Percentiles rank a stretch among this genome's conserved stretches.
Conservation (phyloP, 1,140 invertebrate species). For the Procambarus clarkii region DNA sequence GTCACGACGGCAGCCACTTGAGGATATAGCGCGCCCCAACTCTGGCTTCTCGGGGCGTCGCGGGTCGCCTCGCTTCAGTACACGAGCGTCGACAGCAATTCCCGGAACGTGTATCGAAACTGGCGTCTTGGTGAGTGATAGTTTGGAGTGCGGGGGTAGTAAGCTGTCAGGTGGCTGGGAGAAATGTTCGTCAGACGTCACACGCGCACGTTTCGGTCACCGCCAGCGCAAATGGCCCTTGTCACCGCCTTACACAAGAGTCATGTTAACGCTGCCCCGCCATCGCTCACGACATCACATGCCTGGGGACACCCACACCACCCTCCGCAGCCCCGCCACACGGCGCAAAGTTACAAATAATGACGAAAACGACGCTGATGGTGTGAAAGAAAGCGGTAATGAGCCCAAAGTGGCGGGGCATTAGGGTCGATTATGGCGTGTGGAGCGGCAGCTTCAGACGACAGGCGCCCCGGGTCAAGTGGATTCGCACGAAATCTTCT, state of each 20-base stretch:
- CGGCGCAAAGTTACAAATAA: conserved; percentile 55
- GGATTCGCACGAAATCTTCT: conserved; percentile 69
- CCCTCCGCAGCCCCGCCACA: conserved; percentile 45
- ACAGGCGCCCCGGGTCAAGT: conserved; percentile 56
- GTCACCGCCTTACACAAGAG: background rate
- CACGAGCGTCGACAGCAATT: background rate
- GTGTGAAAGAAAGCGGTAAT: conserved; percentile 22
- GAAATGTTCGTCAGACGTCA: conserved; percentile 65
- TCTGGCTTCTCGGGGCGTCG: background rate
- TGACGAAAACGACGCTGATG: conserved; percentile 19
- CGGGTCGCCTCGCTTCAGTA: background rate
- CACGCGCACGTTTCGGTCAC: conserved; percentile 25
- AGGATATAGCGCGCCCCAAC: background rate
- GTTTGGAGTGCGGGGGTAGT: conserved; percentile 30
- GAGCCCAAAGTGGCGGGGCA: conserved; percentile 22
- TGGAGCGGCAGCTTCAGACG: conserved; percentile 18
- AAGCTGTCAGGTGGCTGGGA: conserved; percentile 66
- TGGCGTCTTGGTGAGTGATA: conserved; percentile 30
- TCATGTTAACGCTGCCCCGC: conserved; percentile 22
- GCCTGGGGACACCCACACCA: conserved; percentile 28
- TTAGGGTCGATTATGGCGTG: conserved; percentile 57
- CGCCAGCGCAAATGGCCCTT: conserved; percentile 24
- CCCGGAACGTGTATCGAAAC: conserved; percentile 51
- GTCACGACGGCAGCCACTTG: no score
- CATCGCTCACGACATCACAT: conserved; percentile 50